phyloP scores from a whole-genome alignment of 1,140 invertebrate species.

The Pseudomyrmex dendroicus region DNA sequence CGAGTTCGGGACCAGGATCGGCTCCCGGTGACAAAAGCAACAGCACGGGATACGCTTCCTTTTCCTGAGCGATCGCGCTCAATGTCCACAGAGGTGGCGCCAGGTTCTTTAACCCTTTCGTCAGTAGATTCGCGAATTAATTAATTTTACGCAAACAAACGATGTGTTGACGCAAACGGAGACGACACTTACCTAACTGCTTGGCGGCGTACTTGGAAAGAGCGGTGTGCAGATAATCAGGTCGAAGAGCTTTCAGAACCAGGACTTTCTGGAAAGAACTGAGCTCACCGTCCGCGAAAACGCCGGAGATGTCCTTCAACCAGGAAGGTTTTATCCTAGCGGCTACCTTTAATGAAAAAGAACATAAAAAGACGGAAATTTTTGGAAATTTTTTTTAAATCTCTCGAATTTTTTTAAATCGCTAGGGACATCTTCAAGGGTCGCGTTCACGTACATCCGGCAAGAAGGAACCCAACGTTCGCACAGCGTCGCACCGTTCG shows the following conservation, averaged over 20 bases:
- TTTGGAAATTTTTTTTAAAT: background rate
- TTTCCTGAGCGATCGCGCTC: conserved; percentile 81
- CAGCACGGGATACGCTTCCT: conserved; percentile 87
- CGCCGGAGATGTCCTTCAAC: conserved; percentile 79
- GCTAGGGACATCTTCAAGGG: background rate
- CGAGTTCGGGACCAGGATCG: conserved; percentile 91
- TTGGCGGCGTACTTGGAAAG: conserved; percentile 90
- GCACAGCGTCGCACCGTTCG: conserved; percentile 77
- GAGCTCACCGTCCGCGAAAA: conserved; percentile 86
- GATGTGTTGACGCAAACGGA: background rate
- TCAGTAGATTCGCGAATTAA: background rate
- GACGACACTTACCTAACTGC: conserved; percentile 86
- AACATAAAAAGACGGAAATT: background rate
- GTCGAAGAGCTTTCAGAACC: conserved; percentile 91
- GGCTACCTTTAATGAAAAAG: conserved; percentile 67
- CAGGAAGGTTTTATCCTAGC: conserved; percentile 81
- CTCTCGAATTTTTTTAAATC: conserved; percentile 1
- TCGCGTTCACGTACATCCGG: conserved; percentile 70
- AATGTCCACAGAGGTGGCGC: conserved; percentile 79
- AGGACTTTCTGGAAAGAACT: conserved; percentile 94
- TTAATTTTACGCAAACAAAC: background rate
- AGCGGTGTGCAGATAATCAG: conserved; percentile 91
- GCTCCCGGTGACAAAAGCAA: conserved; percentile 90
- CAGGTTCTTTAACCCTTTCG: conserved; percentile 78
- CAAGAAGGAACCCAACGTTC: conserved; percentile 72